Evolutionary conservation across 2,797 vertebrate species (phyloP).

Genomic region (Spheniscus humboldti): DNA sequence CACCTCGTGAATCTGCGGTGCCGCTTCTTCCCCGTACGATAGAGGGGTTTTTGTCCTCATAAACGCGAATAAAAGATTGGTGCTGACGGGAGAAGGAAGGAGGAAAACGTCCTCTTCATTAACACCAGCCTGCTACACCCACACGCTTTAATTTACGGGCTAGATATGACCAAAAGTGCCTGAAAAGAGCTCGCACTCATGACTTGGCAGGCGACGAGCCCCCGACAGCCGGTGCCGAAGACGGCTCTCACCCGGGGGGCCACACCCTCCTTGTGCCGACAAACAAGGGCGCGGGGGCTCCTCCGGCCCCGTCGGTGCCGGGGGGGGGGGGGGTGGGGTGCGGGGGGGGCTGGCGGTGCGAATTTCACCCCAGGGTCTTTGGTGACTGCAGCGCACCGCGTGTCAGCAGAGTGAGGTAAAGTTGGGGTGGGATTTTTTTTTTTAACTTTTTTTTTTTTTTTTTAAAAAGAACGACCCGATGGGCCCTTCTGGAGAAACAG

Average conservation of each 20-base stretch:
- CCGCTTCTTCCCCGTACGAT: neutral
- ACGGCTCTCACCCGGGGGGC: neutral
- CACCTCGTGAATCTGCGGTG: neutral
- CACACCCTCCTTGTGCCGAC: neutral
- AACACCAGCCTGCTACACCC: neutral
- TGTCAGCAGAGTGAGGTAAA: neutral
- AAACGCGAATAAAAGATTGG: neutral
- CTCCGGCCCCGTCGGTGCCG: no score
- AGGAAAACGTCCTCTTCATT: neutral
- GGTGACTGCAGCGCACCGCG: neutral
- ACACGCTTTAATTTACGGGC: neutral
- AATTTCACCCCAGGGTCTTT: neutral
- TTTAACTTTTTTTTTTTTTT: no score
- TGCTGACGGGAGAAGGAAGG: neutral
- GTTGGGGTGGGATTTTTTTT: no score
- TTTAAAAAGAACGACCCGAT: rapidly evolving
- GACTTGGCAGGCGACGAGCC: neutral
- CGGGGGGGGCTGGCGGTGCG: rapidly evolving
- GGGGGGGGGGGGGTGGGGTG: no score
- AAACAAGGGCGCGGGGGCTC: no score
- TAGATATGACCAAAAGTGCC: neutral
- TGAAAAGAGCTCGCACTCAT: neutral
- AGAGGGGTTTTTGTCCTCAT: neutral
- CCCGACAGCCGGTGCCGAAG: no score
- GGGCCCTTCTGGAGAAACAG: neutral